Conservation (phyloP, 2,113 vertebrate species). For the Prolemur simus region DNA sequence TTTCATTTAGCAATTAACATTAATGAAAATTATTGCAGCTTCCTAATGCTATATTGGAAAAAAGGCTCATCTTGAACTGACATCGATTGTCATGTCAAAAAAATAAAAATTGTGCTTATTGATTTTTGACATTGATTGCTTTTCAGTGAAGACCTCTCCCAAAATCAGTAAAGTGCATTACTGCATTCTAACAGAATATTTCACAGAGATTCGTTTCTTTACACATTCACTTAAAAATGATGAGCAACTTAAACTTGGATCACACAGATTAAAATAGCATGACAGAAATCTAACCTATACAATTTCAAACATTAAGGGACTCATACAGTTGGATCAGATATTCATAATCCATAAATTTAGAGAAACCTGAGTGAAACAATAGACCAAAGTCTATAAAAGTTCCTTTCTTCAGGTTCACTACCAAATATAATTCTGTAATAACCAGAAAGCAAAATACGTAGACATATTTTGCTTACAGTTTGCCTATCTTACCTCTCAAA, state of each 20-base stretch:
- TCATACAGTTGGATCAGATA: not conserved
- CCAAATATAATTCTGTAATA: slow-evolving; percentile 6
- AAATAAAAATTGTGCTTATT: slow-evolving; percentile 42
- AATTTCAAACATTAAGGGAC: not conserved
- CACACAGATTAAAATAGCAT: not conserved
- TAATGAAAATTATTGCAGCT: not conserved
- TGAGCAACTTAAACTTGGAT: not conserved
- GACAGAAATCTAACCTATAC: not conserved
- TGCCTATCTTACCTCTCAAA: not conserved
- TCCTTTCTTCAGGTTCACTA: not conserved
- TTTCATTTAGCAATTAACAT: not conserved
- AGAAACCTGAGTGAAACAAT: slow-evolving; percentile 21
- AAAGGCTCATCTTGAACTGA: not conserved
- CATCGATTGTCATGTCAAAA: slow-evolving; percentile 3
- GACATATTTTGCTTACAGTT: not conserved
- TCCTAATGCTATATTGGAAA: not conserved
- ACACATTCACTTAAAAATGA: slow-evolving; percentile 11
- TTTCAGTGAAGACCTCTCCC: slow-evolving; percentile 16
- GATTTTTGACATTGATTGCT: slow-evolving; percentile 37
- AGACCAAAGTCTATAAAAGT: not conserved
- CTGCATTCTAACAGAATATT: slow-evolving; percentile 3
- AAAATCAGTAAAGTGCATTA: not conserved
- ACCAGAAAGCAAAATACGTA: not conserved
- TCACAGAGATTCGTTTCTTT: slow-evolving; percentile 5
- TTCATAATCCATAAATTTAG: slow-evolving; percentile 3